Evolutionary conservation across 2,888 invertebrate species (phyloP), one percentile per base, ranked within the genome.

Genomic region (Oscheius sp.): DNA sequence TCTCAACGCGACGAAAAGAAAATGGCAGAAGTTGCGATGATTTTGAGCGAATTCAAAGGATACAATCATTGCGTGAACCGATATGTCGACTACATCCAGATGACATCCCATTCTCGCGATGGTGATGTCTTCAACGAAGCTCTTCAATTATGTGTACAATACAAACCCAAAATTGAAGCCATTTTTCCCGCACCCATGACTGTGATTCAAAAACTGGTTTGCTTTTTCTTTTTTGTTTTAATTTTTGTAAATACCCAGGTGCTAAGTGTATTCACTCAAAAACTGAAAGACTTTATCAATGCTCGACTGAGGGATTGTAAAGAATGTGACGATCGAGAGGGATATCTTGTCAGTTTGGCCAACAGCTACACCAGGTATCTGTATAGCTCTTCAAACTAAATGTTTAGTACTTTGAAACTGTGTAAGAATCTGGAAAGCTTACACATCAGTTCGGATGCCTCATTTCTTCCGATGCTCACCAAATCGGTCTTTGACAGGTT

Each of bases 181-280:
- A 96, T 99, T 1, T 99, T 99, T 89, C 93, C 93, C 5, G 96
- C 95, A 90, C 96, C 96, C 0, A 95, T 96, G 83, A 95, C 95
- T 91, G 96, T 99, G 9, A 96, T 98, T 95, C 94, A 95, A 75
- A 98, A 98, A 91, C 96, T 97, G 90, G 94, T 99, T n/a, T n/a
- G 55, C 37, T 4, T 35, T 70, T n/a, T 59, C 1, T 37, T 55
- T 55, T 55, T 21, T 51, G 21, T 42, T 11, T 33, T 21, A 73
- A n/a, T 29, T 70, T 63, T 77, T 33, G 21, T 21, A 21, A 21
- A 21, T 21, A 21, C 21, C 21, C 29, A 77, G 78, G 78, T 82
- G 60, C 92, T 97, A 29, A 96, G 96, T 90, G 94, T 99, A 77
- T 99, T 96, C 90, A 95, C 95, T 85, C 91, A 95, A 7, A 95